Evolutionary conservation across 37 sponge, comb jelly and placozoan genomes (phyloP), one percentile per base, ranked within the genome.

Genomic region (Geodia barretti): DNA sequence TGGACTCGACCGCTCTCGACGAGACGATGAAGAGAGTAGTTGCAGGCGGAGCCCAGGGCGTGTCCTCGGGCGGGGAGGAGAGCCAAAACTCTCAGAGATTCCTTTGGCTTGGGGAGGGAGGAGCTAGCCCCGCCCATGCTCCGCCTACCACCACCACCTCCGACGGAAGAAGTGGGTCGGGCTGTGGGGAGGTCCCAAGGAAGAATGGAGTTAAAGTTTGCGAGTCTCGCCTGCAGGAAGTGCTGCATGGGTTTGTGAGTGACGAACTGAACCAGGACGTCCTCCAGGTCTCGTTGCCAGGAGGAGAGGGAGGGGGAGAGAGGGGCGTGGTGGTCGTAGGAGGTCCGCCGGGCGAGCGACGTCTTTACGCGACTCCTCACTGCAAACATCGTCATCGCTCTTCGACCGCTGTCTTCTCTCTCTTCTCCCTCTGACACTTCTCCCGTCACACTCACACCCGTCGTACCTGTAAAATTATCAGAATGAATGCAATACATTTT

Each of bases 31-130:
- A 88, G 31, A 26, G 71, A 74, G 62, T 41, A 42, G 39, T 33
- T 39, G 30, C 89, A 88, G 28, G 89, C 89, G 11, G 38, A 71
- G 3, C 78, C 77, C 30, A 88, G 32, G 0, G 42, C 84, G 20
- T 58, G 24, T 39, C 89, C 78, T 0, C 64, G 7, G 11, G 41
- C 3, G 24, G 89, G 62, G 14, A 83, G 37, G 23, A 85, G 64
- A 4, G 79, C 65, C 32, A 88, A 41, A 72, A 24, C 54, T 2
- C 89, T 34, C 25, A 88, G 26, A 37, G 38, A 63, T 2, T 60
- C 28, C 1, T 19, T 21, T 14, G 8, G 33, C 62, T 83, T 75
- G 25, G 14, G 2, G 7, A 47, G 54, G 1, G 40, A 14, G 1
- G 19, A 3, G 40, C 5, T 29, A 2, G 4, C 21, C 7, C 64